A percentile compares a stretch with the other conserved stretches of the same genome.
These are phyloP conservation scores for Lasaia peninsularis DNA, from an alignment of 1,140 invertebrate species.

Conservation along the genomic window DNA sequence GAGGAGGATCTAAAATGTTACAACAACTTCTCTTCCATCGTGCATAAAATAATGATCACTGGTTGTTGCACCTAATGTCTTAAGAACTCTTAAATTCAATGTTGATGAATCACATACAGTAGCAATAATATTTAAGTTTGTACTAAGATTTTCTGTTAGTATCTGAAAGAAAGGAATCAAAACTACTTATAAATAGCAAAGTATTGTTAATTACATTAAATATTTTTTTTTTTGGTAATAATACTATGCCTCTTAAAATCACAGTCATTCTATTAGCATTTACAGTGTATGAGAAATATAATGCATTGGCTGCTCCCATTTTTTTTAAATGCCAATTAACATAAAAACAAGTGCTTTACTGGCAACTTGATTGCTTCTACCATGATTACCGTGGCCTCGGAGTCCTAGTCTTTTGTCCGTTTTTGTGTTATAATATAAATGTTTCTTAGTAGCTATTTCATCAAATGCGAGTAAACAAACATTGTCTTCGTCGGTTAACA, in stretches of 20 bases:
- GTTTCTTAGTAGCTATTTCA: background rate
- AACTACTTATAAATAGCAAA: too few relatives aligned
- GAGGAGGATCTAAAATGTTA: too few relatives aligned
- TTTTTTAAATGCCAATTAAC: background rate
- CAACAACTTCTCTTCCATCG: too few relatives aligned
- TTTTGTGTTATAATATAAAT: background rate
- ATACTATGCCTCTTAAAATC: background rate
- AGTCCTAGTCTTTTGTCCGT: background rate
- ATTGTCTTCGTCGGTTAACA: background rate
- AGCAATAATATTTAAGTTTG: background rate
- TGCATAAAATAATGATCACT: too few relatives aligned
- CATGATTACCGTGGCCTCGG: background rate
- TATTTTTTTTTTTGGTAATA: too few relatives aligned
- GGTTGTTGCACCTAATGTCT: background rate
- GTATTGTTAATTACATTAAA: too few relatives aligned
- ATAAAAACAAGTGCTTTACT: constrained; percentile 1
- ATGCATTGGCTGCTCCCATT: background rate
- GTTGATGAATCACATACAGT: background rate
- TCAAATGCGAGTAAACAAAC: background rate
- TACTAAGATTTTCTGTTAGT: background rate
- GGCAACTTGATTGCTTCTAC: background rate
- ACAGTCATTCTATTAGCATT: background rate
- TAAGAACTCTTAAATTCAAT: background rate
- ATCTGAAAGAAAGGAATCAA: background rate
- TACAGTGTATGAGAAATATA: background rate